Conservation (phyloP, 2,113 vertebrate genomes). For the Stomatorhinus ivindoensis region DNA sequence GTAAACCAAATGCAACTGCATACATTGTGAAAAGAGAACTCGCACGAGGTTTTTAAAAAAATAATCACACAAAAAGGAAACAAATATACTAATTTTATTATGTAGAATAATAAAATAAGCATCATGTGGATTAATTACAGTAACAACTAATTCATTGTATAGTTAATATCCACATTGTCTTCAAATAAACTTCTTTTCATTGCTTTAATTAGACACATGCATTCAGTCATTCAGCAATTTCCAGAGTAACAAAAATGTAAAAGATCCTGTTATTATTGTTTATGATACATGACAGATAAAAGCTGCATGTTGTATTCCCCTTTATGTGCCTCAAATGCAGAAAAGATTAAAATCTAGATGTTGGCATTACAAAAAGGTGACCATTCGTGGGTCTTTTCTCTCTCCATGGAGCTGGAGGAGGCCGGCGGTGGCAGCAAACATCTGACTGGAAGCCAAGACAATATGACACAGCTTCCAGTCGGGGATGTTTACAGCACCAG, state of each 20-base stretch:
- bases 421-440: conserved; percentile 78
- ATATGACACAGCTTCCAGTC: conserved; percentile 81
- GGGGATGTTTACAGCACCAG: conserved; percentile 89
- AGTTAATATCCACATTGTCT: not conserved
- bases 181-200: not conserved
- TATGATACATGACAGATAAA: not conserved
- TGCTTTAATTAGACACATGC: not conserved
- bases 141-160: not conserved
- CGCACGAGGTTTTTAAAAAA: not conserved
- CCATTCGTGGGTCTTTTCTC: not conserved
- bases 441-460: conserved; percentile 80
- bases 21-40: not conserved
- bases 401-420: conserved; percentile 26
- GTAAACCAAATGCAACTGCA: not conserved
- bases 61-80: not conserved
- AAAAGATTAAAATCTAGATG: not conserved
- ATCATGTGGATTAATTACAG: not conserved
- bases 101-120: not conserved
- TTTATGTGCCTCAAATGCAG: not conserved
- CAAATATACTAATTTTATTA: not conserved
- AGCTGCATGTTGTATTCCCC: too few species aligned
- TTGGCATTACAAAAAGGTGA: not conserved
- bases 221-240: not conserved
- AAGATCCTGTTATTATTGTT: not conserved
- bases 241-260: not conserved